A percentile compares a stretch with the other conserved stretches of the same genome.
Conservation (phyloP, 2,888 invertebrate genomes). For the Cheilosia grossa region DNA sequence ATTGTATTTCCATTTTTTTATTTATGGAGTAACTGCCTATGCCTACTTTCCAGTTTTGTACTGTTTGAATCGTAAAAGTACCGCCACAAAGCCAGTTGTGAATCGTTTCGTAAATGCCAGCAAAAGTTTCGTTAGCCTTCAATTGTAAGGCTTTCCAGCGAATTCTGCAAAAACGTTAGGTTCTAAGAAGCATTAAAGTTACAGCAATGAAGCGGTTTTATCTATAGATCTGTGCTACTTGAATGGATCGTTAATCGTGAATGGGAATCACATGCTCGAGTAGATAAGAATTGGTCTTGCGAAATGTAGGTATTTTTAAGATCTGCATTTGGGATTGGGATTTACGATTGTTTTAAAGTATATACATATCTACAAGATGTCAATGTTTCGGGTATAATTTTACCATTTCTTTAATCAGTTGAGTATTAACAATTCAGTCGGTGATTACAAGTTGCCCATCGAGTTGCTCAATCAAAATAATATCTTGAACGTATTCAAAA, state of each 20-base stretch:
- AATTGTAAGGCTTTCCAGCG: slow-evolving; percentile 23
- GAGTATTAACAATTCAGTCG: too few relatives aligned
- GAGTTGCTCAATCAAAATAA: too few relatives aligned
- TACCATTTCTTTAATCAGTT: too few relatives aligned
- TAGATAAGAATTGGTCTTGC: not conserved
- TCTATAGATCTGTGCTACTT: not conserved
- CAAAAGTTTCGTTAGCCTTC: slow-evolving; percentile 14
- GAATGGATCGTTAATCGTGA: not conserved
- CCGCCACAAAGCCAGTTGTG: slow-evolving; percentile 10
- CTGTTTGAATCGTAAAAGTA: slow-evolving; percentile 27
- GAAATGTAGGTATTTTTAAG: not conserved
- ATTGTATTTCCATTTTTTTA: slow-evolving; percentile 11
- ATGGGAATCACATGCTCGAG: not conserved
- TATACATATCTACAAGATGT: too few relatives aligned
- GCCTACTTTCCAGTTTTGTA: not conserved
- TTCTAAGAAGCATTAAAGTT: not conserved
- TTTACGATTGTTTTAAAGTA: too few relatives aligned
- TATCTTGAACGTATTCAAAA: too few relatives aligned
- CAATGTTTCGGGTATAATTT: too few relatives aligned
- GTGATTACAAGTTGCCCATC: too few relatives aligned
- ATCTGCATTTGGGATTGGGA: too few relatives aligned
- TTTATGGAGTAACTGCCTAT: slow-evolving; percentile 12
- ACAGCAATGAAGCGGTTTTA: not conserved
- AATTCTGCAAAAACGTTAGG: slow-evolving; percentile 11
- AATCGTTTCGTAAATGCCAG: slow-evolving; percentile 17